Percentiles rank a stretch among this genome's conserved stretches.
Conservation (phyloP, 2,113 vertebrate genomes). For the Chinchilla lanigera region DNA sequence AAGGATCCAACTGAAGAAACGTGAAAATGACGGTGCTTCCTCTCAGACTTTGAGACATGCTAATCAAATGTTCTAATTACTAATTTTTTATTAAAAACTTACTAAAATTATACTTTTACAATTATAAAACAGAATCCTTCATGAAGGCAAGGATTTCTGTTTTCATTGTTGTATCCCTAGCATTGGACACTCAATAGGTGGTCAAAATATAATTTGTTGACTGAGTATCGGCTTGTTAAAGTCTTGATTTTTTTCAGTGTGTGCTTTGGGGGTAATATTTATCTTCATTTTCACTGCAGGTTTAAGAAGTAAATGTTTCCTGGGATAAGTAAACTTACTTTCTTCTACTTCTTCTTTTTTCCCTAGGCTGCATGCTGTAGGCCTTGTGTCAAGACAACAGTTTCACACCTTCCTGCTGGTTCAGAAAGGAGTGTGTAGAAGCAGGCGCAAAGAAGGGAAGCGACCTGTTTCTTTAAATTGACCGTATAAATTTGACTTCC, state of each 20-base stretch:
- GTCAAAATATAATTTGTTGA: constrained; percentile 15
- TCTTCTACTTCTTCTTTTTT: constrained; percentile 40
- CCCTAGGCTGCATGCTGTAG: constrained; percentile 77
- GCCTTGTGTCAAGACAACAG: constrained; percentile 74
- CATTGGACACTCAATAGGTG: neutral
- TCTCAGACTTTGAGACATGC: neutral
- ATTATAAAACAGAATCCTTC: neutral
- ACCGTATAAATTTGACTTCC: constrained; percentile 1
- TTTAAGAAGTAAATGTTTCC: constrained; percentile 35
- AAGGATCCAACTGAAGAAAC: neutral
- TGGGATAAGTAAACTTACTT: constrained; percentile 49
- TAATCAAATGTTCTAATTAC: constrained; percentile 16
- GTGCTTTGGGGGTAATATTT: constrained; percentile 34
- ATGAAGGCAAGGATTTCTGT: neutral
- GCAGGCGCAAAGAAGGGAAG: constrained; percentile 51
- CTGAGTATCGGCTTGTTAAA: constrained; percentile 42
- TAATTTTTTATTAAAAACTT: neutral
- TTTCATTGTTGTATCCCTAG: neutral
- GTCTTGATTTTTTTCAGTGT: neutral
- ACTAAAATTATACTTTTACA: neutral
- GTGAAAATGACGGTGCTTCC: neutral
- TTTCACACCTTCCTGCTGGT: constrained; percentile 72
- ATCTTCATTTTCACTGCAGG: constrained; percentile 40
- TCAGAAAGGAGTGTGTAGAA: constrained; percentile 67
- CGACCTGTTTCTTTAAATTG: constrained; percentile 21